Conservation (phyloP, 2,888 invertebrate species). For the Steromphala cineraria region DNA sequence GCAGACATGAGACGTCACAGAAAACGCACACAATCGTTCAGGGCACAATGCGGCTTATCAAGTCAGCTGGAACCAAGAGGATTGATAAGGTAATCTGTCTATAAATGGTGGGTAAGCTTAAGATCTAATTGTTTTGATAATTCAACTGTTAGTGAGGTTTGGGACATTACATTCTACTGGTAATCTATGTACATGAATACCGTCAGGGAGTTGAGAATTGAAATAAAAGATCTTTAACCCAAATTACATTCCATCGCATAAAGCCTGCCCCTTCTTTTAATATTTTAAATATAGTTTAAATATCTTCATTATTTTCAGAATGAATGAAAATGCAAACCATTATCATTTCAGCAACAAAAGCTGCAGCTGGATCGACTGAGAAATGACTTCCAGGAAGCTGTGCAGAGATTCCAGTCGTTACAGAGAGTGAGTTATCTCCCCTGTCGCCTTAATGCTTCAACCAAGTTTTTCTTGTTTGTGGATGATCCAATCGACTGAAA, state of each 20-base stretch:
- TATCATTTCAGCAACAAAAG: conserved; percentile 80
- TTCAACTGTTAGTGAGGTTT: not conserved
- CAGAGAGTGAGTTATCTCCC: conserved; percentile 82
- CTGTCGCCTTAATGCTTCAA: too few relatives aligned
- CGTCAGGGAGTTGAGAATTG: too few relatives aligned
- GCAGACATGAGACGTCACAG: conserved; percentile 68
- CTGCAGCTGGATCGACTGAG: conserved; percentile 89
- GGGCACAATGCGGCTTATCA: conserved; percentile 58
- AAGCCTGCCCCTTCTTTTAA: too few relatives aligned
- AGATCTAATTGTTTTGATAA: too few relatives aligned
- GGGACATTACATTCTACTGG: not conserved
- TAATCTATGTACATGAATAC: too few relatives aligned
- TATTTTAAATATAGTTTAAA: conserved; percentile 7
- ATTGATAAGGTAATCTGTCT: conserved; percentile 50
- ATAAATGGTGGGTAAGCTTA: too few relatives aligned
- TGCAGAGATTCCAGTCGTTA: conserved; percentile 85
- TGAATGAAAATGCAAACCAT: not conserved
- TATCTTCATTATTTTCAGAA: not conserved
- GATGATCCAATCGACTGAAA: too few relatives aligned
- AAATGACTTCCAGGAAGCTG: conserved; percentile 87
- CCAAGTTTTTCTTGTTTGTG: too few relatives aligned
- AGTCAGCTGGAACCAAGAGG: conserved; percentile 44
- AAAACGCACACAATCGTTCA: conserved; percentile 60
- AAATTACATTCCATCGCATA: too few relatives aligned
- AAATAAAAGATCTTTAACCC: too few relatives aligned